phyloP scores from a whole-genome alignment of 2,113 vertebrate species.

The Aleadryas rufinucha region DNA sequence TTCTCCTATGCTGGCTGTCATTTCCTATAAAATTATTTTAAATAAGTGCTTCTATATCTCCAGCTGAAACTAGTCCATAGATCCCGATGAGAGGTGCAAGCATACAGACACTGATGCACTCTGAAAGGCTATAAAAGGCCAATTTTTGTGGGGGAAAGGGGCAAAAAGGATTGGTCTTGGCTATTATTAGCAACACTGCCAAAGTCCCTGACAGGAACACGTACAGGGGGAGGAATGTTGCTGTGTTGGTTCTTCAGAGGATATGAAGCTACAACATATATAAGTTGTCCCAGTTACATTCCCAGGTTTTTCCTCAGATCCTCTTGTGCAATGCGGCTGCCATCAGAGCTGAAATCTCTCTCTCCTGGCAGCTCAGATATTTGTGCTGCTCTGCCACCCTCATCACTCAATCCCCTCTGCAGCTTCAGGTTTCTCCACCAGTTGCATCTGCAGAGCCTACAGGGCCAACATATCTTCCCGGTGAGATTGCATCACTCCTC shows the following conservation, averaged over 20 bases:
- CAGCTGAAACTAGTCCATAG: not conserved
- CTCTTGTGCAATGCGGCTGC: not conserved
- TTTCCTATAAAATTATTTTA: not conserved
- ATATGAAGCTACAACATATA: not conserved
- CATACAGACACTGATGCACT: not conserved
- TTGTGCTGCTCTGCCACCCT: not conserved
- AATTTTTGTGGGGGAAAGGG: not conserved
- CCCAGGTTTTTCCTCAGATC: not conserved
- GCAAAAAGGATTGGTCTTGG: not conserved
- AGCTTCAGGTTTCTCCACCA: not conserved
- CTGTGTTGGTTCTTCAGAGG: not conserved
- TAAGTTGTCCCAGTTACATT: not conserved
- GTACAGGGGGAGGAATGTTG: fast-evolving
- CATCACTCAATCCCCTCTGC: not conserved
- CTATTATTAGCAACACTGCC: not conserved
- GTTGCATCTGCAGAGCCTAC: not conserved
- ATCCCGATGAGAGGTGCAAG: not conserved
- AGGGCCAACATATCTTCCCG: not conserved
- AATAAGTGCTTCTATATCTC: not conserved
- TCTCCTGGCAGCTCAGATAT: not conserved
- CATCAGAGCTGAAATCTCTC: not conserved
- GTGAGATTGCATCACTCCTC: not conserved
- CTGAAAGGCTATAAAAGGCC: not conserved
- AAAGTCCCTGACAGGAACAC: not conserved
- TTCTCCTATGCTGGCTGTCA: not conserved